Evolutionary conservation across 2,113 vertebrate genomes (phyloP).

Genomic region (Cheilinus undulatus): DNA sequence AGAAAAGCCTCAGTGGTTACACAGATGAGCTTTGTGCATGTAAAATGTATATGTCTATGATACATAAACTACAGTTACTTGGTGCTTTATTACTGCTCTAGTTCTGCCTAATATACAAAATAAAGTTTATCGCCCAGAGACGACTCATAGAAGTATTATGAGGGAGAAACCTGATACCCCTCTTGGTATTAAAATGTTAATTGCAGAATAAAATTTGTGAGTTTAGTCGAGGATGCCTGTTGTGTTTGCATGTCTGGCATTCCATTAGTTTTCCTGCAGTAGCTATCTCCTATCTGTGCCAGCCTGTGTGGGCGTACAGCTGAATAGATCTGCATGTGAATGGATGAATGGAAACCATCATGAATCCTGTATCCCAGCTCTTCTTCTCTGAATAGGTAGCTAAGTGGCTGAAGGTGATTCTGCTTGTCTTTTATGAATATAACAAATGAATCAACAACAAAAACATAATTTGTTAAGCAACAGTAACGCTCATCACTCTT

Average conservation of each 20-base stretch:
- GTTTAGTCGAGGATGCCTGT: too few relatives aligned
- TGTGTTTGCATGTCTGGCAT: constrained; percentile 27
- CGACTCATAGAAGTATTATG: too few relatives aligned
- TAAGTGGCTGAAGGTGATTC: background rate
- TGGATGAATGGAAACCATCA: constrained; percentile 35
- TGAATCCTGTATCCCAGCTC: background rate
- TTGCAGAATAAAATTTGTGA: background rate
- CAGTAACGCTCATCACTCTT: background rate
- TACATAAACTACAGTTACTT: too few relatives aligned
- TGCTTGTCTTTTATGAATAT: background rate
- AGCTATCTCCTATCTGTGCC: constrained; percentile 17
- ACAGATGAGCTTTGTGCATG: too few relatives aligned
- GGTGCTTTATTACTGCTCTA: background rate
- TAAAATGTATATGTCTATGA: too few relatives aligned
- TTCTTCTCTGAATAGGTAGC: background rate
- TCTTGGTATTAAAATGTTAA: too few relatives aligned
- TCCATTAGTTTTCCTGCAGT: constrained; percentile 9
- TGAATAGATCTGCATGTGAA: constrained; percentile 12
- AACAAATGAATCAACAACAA: background rate
- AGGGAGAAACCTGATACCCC: too few relatives aligned
- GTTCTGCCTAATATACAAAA: background rate
- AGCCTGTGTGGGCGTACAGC: constrained; percentile 21
- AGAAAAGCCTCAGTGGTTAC: background rate
- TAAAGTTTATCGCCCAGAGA: background rate
- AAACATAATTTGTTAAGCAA: too few relatives aligned